A percentile compares a stretch with the other conserved stretches of the same genome.
Evolutionary conservation across 2,888 invertebrate species (phyloP).

Genomic region (Limulus polyphemus): DNA sequence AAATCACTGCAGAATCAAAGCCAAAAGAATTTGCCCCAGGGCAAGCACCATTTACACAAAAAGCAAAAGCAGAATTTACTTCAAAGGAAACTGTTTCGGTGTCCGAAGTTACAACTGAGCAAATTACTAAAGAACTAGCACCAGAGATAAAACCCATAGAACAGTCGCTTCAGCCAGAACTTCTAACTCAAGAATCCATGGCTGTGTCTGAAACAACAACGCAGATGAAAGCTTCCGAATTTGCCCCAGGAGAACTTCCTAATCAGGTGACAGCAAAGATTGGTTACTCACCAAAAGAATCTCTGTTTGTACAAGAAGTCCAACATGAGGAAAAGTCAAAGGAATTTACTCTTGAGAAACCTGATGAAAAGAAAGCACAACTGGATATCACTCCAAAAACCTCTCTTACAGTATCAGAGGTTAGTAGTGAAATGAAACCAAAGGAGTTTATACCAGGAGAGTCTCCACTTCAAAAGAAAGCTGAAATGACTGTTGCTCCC

Average conservation of each 20-base stretch:
- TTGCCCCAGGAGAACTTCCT: slow-evolving; percentile 29
- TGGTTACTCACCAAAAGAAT: slow-evolving; percentile 42
- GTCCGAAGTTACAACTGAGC: slow-evolving; percentile 15
- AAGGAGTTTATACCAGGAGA: slow-evolving; percentile 6
- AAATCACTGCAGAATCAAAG: slow-evolving; percentile 15
- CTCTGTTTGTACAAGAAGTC: slow-evolving; percentile 29
- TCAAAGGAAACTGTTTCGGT: slow-evolving; percentile 17
- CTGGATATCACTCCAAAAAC: slow-evolving; percentile 4
- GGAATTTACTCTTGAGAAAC: slow-evolving; percentile 9
- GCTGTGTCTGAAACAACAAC: slow-evolving; percentile 22
- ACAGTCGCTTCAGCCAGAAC: slow-evolving; percentile 9
- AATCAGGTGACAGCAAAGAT: slow-evolving; percentile 41
- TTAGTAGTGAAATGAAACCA: slow-evolving; percentile 9
- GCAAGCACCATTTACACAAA: slow-evolving; percentile 14
- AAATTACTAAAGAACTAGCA: slow-evolving; percentile 11
- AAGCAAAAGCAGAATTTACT: slow-evolving; percentile 15
- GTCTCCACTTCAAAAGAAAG: slow-evolving; percentile 10
- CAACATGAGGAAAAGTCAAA: slow-evolving; percentile 11
- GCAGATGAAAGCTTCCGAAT: slow-evolving; percentile 19
- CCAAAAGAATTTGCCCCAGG: slow-evolving; percentile 17
- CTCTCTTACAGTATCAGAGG: slow-evolving; percentile 4
- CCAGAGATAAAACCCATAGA: slow-evolving; percentile 12
- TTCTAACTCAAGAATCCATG: slow-evolving; percentile 21
- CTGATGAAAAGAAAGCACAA: not conserved
- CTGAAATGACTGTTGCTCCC: slow-evolving; percentile 9